These are phyloP conservation scores for Leptobrachium ailaonicum DNA, from an alignment of 2,113 vertebrate genomes.

Conservation along the genomic window DNA sequence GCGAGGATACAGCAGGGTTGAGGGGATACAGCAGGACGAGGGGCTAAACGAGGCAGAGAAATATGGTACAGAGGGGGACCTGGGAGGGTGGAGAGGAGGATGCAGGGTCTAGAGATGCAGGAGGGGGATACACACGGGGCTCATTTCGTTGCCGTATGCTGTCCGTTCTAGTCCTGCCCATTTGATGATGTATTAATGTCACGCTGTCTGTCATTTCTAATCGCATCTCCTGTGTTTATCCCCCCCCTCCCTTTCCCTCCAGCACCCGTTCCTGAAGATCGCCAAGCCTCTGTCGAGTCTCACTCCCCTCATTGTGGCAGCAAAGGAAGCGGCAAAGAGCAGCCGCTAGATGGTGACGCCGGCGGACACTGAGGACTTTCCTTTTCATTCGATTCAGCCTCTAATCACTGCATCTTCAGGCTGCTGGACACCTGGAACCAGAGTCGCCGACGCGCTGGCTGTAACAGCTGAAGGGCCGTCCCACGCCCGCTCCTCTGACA, in stretches of 20 bases:
- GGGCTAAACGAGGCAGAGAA: too few species aligned
- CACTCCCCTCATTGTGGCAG: constrained; percentile 92
- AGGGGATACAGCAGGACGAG: too few species aligned
- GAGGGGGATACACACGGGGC: too few species aligned
- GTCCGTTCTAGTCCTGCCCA: too few species aligned
- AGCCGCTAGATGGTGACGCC: constrained; percentile 72
- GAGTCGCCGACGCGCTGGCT: background rate
- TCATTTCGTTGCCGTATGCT: too few species aligned
- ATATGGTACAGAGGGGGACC: too few species aligned
- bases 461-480: background rate
- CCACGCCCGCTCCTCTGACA: background rate
- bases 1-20: too few species aligned
- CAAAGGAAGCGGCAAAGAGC: constrained; percentile 93
- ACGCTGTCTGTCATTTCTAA: too few species aligned
- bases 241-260: constrained; percentile 30
- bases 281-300: constrained; percentile 94
- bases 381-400: constrained; percentile 13
- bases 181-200: too few species aligned
- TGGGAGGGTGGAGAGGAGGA: too few species aligned
- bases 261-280: constrained; percentile 96
- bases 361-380: background rate
- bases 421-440: background rate
- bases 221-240: too few species aligned
- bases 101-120: too few species aligned
- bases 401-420: constrained; percentile 16